Evolutionary conservation across 2,113 vertebrate genomes (phyloP).

Genomic region (Charadrius vociferus): DNA sequence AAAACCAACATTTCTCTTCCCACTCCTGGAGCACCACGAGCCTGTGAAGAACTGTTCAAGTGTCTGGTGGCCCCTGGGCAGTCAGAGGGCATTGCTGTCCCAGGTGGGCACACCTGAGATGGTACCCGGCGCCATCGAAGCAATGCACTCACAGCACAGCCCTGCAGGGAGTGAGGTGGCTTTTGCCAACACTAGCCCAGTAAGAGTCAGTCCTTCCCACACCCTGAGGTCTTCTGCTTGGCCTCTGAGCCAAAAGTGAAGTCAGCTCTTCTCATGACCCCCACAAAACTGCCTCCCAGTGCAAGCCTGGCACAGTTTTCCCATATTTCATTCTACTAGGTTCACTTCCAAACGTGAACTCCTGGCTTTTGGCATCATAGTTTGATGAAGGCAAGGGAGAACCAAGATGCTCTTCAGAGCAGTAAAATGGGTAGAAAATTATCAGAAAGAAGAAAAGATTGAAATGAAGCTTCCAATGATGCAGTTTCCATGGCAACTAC

Average conservation of each 20-base stretch:
- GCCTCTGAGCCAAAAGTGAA: background rate
- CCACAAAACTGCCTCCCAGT: background rate
- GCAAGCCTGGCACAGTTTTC: background rate
- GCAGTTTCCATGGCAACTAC: slow-evolving; percentile 55
- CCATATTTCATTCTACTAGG: background rate
- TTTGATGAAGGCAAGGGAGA: background rate
- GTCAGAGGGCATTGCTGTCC: background rate
- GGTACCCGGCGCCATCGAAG: accelerated
- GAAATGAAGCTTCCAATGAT: slow-evolving; percentile 13
- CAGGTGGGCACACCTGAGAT: accelerated
- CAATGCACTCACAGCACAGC: background rate
- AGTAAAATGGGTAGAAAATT: slow-evolving; percentile 8
- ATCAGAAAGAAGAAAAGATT: slow-evolving; percentile 2
- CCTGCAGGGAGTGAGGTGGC: background rate
- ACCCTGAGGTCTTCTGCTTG: background rate
- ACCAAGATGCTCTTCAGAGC: background rate
- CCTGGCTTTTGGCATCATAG: background rate
- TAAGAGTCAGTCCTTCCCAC: background rate
- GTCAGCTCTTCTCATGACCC: background rate
- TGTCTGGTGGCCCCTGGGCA: background rate
- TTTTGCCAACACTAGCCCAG: background rate
- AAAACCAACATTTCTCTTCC: background rate
- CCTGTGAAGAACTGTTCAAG: background rate
- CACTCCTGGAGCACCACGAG: background rate
- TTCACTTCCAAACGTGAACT: background rate